Conservation (phyloP, 2,113 vertebrate genomes). For the Hypocryptadius cinnamomeus region DNA sequence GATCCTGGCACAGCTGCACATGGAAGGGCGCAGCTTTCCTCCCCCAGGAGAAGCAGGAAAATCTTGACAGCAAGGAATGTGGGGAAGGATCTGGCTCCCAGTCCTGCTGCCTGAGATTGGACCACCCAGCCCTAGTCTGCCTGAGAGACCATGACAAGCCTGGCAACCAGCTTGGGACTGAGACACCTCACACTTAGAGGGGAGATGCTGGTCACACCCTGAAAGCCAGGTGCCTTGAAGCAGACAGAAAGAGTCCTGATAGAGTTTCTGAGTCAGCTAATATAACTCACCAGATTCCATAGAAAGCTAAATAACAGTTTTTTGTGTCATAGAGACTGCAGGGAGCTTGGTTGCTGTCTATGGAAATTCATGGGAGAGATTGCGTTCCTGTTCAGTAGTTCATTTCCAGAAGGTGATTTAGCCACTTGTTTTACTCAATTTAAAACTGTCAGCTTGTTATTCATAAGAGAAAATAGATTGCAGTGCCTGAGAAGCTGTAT, state of each 20-base stretch:
- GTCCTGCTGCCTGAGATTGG: background rate
- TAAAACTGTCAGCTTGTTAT: background rate
- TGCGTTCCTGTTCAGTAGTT: background rate
- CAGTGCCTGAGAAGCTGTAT: background rate
- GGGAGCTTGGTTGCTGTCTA: background rate
- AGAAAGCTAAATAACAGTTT: background rate
- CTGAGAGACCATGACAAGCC: background rate
- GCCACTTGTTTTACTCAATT: constrained; percentile 8
- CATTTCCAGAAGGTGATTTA: background rate
- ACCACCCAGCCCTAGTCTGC: background rate
- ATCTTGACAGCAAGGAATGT: background rate
- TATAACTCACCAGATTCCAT: background rate
- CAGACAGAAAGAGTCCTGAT: background rate
- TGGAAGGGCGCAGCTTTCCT: background rate
- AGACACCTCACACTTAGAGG: fast-evolving
- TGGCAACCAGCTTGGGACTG: no score
- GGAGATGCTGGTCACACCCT: background rate
- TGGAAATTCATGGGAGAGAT: background rate
- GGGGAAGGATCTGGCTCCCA: background rate
- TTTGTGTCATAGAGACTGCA: background rate
- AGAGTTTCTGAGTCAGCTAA: background rate
- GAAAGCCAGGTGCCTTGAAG: background rate
- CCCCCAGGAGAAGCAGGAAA: background rate
- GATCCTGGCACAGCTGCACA: background rate
- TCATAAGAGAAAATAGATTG: background rate